These are phyloP conservation scores for Phalacrocorax carbo DNA, from an alignment of 2,113 vertebrate genomes.

Conservation along the genomic window DNA sequence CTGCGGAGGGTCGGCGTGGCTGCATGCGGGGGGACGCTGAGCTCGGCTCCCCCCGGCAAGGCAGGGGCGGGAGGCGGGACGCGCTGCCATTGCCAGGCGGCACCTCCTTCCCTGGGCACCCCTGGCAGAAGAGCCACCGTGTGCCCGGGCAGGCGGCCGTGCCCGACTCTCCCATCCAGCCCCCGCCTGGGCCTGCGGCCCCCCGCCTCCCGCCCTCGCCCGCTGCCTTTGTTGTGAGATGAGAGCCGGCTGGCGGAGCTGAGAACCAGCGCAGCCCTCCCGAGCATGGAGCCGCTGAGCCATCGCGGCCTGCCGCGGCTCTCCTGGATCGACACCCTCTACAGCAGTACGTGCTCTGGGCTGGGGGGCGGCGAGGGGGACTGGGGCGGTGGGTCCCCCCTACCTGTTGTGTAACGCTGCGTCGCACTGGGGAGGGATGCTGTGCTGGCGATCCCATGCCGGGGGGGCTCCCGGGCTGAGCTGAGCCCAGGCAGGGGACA, in stretches of 20 bases:
- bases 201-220: conserved; percentile 58
- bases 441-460: not conserved
- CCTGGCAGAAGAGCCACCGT: not conserved
- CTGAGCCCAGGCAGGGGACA: not conserved
- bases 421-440: not conserved
- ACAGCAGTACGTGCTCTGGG: conserved; percentile 89
- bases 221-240: conserved; percentile 77
- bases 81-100: conserved; percentile 29
- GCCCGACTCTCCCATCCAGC: not conserved
- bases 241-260: conserved; percentile 19
- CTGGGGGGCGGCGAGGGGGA: not conserved
- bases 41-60: conserved; percentile 28
- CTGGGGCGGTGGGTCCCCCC: not conserved
- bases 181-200: conserved; percentile 42
- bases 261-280: conserved; percentile 23
- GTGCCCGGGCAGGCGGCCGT: not conserved
- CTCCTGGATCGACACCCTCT: conserved; percentile 98
- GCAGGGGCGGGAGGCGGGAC: conserved; percentile 57
- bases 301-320: conserved; percentile 91
- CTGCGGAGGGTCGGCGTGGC: conserved; percentile 35
- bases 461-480: not conserved
- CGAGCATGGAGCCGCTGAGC: conserved; percentile 93
- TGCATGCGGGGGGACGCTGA: not conserved
- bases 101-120: conserved; percentile 34
- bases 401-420: conserved; percentile 67